phyloP scores from a whole-genome alignment of 2,113 vertebrate genomes.

The Apus apus region DNA sequence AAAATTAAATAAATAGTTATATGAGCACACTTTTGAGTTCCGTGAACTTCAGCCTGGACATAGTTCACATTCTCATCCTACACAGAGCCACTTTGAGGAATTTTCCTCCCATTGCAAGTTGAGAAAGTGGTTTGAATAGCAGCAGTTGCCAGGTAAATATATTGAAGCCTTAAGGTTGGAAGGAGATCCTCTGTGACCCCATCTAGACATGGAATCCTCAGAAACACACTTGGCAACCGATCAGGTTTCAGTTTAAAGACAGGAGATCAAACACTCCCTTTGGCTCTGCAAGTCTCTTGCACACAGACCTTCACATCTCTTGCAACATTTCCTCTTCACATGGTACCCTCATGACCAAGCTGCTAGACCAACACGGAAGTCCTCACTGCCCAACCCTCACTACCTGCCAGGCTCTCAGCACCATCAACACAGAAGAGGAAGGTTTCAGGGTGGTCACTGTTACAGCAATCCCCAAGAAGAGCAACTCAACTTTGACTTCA shows the following conservation, averaged over 20 bases:
- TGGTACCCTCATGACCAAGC: neutral
- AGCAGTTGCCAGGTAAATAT: neutral
- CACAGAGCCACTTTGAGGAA: neutral
- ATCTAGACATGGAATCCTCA: neutral
- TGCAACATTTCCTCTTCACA: slow-evolving; percentile 42
- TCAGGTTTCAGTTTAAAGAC: slow-evolving; percentile 7
- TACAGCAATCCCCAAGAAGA: neutral
- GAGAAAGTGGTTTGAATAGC: neutral
- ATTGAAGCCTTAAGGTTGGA: neutral
- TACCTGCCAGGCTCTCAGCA: neutral
- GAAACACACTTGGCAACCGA: neutral
- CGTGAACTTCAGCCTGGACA: slow-evolving; percentile 35
- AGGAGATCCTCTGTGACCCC: neutral
- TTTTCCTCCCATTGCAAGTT: slow-evolving; percentile 1
- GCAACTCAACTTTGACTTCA: neutral
- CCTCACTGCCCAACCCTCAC: neutral
- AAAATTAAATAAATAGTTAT: neutral
- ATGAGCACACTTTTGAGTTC: neutral
- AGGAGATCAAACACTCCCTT: neutral
- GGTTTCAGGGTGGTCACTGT: neutral
- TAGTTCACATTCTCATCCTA: slow-evolving; percentile 62
- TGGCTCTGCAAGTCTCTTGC: neutral
- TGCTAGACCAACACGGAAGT: neutral
- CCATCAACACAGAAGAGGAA: neutral
- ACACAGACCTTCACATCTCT: neutral